Percentiles rank a stretch among this genome's conserved stretches.
These are phyloP conservation scores for Oncorhynchus nerka DNA, from an alignment of 2,113 vertebrate genomes.

Conservation along the genomic window DNA sequence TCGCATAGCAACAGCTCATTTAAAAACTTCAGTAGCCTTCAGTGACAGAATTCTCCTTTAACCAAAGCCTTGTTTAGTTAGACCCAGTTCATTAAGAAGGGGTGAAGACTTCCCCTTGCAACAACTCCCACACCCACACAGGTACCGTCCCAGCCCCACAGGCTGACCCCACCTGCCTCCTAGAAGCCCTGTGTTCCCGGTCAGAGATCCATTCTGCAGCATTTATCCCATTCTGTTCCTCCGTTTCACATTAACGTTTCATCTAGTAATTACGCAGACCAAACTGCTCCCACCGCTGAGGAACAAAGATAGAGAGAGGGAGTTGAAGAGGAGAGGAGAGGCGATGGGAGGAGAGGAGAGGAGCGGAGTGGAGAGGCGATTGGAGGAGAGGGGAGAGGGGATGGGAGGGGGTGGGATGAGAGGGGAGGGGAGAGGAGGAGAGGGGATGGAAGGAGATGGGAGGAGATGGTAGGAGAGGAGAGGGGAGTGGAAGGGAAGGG, in stretches of 20 bases:
- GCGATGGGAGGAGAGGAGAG: too few species aligned
- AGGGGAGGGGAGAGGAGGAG: conserved; percentile 7
- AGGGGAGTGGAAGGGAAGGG: fast-evolving
- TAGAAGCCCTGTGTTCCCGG: conserved; percentile 36
- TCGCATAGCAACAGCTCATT: not conserved
- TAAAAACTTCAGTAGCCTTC: not conserved
- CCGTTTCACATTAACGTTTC: conserved; percentile 63
- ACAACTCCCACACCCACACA: not conserved
- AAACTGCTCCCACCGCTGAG: conserved; percentile 21
- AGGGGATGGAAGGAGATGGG: too few species aligned
- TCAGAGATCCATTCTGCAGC: conserved; percentile 60
- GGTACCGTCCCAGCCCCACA: not conserved
- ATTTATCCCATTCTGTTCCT: conserved; percentile 51
- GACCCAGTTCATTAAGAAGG: too few species aligned
- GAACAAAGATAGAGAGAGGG: not conserved
- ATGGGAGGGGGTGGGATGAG: not conserved
- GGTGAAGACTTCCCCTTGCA: not conserved
- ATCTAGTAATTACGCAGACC: conserved; percentile 62
- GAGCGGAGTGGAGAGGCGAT: too few species aligned
- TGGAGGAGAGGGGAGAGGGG: not conserved
- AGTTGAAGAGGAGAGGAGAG: not conserved
- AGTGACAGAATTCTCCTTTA: not conserved
- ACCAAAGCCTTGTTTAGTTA: not conserved
- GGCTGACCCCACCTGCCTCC: conserved; percentile 11
- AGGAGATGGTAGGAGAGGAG: not conserved